A percentile compares a stretch with the other conserved stretches of the same genome.
phyloP scores from a whole-genome alignment of 2,113 vertebrate genomes.

The Dasypus novemcinctus region DNA sequence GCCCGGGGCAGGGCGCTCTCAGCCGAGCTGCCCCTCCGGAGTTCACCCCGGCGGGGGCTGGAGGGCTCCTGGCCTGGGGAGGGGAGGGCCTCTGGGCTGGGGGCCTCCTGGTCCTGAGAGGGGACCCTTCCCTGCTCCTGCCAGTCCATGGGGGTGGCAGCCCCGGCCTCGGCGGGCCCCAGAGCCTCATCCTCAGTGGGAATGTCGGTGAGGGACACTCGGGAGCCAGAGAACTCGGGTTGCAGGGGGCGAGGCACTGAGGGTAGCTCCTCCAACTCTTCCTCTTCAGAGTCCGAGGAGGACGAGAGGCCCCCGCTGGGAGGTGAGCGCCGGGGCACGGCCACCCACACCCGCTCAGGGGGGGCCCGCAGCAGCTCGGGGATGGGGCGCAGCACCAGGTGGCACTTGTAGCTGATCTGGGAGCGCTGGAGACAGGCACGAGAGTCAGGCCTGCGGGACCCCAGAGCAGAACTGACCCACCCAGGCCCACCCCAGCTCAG shows the following conservation, averaged over 20 bases:
- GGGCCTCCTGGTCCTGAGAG: slow-evolving; percentile 62
- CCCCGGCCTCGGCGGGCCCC: slow-evolving; percentile 77
- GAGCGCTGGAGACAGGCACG: slow-evolving; percentile 87
- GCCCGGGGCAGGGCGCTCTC: slow-evolving; percentile 82
- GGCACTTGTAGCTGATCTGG: slow-evolving; percentile 97
- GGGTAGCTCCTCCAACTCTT: slow-evolving; percentile 94
- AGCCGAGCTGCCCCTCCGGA: slow-evolving; percentile 93
- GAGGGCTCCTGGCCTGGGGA: slow-evolving; percentile 74
- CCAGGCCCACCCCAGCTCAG: not conserved
- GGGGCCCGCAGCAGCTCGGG: slow-evolving; percentile 93
- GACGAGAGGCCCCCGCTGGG: slow-evolving; percentile 89
- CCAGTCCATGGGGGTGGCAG: slow-evolving; percentile 82
- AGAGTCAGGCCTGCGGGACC: slow-evolving; percentile 16
- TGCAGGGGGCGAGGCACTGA: slow-evolving; percentile 95
- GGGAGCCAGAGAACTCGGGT: slow-evolving; percentile 94
- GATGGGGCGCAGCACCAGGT: slow-evolving; percentile 96
- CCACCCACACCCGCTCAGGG: slow-evolving; percentile 93
- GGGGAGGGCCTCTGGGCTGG: slow-evolving; percentile 82
- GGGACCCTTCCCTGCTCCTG: slow-evolving; percentile 67
- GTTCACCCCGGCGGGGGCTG: slow-evolving; percentile 84
- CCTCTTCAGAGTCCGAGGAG: slow-evolving; percentile 96
- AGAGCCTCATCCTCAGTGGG: slow-evolving; percentile 88
- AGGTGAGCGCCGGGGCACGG: slow-evolving; percentile 90
- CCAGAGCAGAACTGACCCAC: not conserved
- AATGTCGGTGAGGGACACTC: slow-evolving; percentile 94